A percentile compares a stretch with the other conserved stretches of the same genome.
Evolutionary conservation across 1,140 invertebrate genomes (phyloP).

Genomic region (Luehdorfia chinensis): DNA sequence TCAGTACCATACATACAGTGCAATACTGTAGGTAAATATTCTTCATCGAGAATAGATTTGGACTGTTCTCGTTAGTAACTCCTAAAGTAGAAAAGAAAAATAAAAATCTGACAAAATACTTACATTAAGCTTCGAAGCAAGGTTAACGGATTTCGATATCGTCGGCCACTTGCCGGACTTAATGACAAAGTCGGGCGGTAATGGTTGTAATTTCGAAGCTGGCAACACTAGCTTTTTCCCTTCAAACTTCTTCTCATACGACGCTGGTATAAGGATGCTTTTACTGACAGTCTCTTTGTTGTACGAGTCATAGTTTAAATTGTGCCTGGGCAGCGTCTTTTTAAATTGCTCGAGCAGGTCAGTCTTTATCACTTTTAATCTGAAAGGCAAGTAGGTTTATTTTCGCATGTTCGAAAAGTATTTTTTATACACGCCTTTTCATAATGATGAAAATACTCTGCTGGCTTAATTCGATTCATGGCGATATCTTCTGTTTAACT

Average conservation of each 20-base stretch:
- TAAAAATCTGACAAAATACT: slow-evolving; percentile 1
- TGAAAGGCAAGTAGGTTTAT: no score
- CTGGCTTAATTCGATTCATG: no score
- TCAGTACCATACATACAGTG: no score
- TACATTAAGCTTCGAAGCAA: slow-evolving; percentile 14
- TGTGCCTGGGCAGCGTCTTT: slow-evolving; percentile 24
- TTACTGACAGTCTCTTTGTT: slow-evolving; percentile 15
- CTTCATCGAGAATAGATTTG: no score
- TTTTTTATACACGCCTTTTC: no score
- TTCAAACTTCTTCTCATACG: neutral
- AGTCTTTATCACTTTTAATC: slow-evolving; percentile 38
- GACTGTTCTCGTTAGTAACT: no score
- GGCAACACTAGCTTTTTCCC: slow-evolving; percentile 44
- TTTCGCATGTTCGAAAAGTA: no score
- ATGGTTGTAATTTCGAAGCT: slow-evolving; percentile 51
- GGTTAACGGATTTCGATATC: neutral
- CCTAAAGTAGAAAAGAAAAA: neutral
- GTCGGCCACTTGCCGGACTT: slow-evolving; percentile 22
- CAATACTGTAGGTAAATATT: no score
- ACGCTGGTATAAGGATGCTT: neutral
- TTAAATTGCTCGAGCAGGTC: slow-evolving; percentile 37
- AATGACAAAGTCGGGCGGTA: slow-evolving; percentile 44
- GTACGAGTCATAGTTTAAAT: slow-evolving; percentile 33
- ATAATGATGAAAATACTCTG: neutral
- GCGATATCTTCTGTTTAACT: neutral